Conservation (phyloP, 2,113 vertebrate species). For the Gnathonemus longibarbis region DNA sequence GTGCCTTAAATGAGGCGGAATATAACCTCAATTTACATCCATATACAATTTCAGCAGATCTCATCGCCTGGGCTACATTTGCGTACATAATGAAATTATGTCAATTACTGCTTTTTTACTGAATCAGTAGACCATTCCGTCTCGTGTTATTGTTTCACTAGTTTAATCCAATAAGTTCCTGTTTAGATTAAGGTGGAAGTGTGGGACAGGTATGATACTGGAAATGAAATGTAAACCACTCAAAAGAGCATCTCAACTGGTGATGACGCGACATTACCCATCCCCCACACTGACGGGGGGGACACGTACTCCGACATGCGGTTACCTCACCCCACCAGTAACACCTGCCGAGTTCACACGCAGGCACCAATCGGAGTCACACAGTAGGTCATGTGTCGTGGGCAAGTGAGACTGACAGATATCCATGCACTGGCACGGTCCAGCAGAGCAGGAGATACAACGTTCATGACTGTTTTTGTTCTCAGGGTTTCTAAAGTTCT, state of each 20-base stretch:
- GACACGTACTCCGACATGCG: conserved; percentile 56
- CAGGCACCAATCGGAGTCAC: conserved; percentile 42
- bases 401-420: not conserved
- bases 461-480: not conserved
- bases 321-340: conserved; percentile 38
- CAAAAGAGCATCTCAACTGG: not conserved
- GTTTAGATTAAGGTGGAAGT: not conserved
- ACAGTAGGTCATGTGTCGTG: conserved; percentile 14
- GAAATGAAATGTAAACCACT: not conserved
- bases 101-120: not conserved
- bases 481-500: conserved; percentile 9
- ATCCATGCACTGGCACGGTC: not conserved
- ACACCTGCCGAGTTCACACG: conserved; percentile 62
- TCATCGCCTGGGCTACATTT: not conserved
- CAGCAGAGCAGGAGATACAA: not conserved
- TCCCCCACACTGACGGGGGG: not conserved
- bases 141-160: not conserved
- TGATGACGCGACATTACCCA: not conserved
- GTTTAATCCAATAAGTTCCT: not conserved
- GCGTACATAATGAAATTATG: not conserved
- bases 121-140: not conserved
- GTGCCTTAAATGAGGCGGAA: not conserved
- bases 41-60: not conserved
- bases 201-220: not conserved
- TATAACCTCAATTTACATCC: not conserved